These are phyloP conservation scores for Pterostichus niger DNA, from an alignment of 2,888 invertebrate genomes.

Conservation along the genomic window DNA sequence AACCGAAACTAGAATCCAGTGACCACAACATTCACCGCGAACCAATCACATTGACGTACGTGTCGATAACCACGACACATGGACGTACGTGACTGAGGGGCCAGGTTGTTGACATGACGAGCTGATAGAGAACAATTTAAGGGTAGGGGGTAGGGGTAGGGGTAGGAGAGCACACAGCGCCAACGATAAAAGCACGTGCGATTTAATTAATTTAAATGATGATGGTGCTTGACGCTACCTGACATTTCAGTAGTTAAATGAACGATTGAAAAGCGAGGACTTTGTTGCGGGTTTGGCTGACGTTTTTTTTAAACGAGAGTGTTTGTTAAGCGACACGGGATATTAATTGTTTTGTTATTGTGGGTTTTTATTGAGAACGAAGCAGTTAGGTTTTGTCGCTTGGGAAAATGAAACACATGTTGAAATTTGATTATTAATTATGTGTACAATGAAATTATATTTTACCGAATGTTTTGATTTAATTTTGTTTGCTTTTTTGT, in stretches of 20 bases:
- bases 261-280: conserved; percentile 1
- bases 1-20: conserved; percentile 10
- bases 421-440: conserved; percentile 5
- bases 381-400: background rate
- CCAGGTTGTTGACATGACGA: conserved; percentile 7
- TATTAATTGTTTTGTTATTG: conserved; percentile 8
- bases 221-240: conserved; percentile 7
- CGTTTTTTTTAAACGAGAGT: background rate
- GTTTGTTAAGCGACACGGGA: conserved; percentile 8
- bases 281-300: background rate
- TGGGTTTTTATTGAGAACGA: background rate
- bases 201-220: conserved; percentile 40
- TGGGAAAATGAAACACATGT: conserved; percentile 2
- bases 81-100: conserved; percentile 35
- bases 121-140: background rate
- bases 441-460: background rate
- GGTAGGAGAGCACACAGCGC: background rate
- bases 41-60: conserved; percentile 19
- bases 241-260: conserved; percentile 13
- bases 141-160: background rate
- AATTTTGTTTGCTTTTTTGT: background rate
- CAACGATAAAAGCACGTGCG: background rate
- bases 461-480: background rate
- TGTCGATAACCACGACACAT: conserved; percentile 13
- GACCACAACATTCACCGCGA: conserved; percentile 27